Percentiles rank a stretch among this genome's conserved stretches.
Conservation (phyloP, 1,140 invertebrate genomes). For the Drosophila auraria region DNA sequence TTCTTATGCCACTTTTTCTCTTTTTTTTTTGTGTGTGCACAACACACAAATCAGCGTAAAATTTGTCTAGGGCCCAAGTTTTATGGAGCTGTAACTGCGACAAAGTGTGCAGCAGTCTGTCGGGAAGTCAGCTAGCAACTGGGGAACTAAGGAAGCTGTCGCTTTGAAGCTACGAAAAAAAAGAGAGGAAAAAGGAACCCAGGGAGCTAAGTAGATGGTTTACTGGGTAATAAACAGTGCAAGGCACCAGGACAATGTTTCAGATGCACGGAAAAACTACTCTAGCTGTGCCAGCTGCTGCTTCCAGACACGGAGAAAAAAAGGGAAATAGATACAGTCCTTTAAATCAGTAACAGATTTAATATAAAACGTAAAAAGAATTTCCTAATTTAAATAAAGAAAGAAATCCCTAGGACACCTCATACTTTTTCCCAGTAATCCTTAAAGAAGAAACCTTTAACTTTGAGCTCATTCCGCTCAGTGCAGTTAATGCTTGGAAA, state of each 20-base stretch:
- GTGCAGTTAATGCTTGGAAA: conserved; percentile 3
- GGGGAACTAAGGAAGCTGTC: conserved; percentile 31
- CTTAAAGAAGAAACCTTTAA: no score
- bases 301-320: conserved; percentile 4
- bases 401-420: not conserved
- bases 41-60: conserved; percentile 75
- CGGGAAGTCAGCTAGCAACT: conserved; percentile 6
- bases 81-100: conserved; percentile 72
- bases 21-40: conserved; percentile 20
- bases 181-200: conserved; percentile 2
- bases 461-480: not conserved
- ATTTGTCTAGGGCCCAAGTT: conserved; percentile 73
- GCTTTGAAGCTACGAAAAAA: conserved; percentile 2
- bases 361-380: no score
- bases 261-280: conserved; percentile 24
- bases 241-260: conserved; percentile 30
- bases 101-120: conserved; percentile 57
- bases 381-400: not conserved
- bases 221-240: conserved; percentile 47
- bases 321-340: no score
- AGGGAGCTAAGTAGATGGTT: conserved; percentile 44
- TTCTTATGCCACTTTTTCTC: conserved; percentile 1
- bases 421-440: no score
- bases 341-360: not conserved
- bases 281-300: conserved; percentile 4